A percentile compares a stretch with the other conserved stretches of the same genome.
Evolutionary conservation across 2,888 invertebrate species (phyloP).

Genomic region (Callosobruchus maculatus): DNA sequence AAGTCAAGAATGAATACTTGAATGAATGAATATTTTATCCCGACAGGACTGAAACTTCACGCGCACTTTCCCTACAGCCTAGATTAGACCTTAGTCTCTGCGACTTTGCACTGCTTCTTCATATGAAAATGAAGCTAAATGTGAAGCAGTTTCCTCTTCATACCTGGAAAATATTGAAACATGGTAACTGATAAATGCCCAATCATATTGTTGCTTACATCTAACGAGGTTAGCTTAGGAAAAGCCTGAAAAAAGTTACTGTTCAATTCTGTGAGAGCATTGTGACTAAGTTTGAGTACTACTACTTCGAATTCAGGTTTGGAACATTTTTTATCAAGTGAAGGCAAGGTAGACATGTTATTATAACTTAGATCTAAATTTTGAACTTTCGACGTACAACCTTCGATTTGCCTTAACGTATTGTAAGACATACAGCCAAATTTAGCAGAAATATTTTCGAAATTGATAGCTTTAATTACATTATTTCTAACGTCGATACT

Average conservation of each 20-base stretch:
- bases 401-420: not conserved
- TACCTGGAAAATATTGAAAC: not conserved
- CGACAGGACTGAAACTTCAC: too few species aligned
- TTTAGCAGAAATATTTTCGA: not conserved
- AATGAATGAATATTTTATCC: too few species aligned
- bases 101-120: too few species aligned
- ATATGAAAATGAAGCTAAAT: too few species aligned
- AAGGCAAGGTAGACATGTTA: not conserved
- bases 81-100: too few species aligned
- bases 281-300: not conserved
- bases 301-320: not conserved
- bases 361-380: not conserved
- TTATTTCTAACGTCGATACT: not conserved
- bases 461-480: not conserved
- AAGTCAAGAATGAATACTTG: too few species aligned
- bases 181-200: not conserved
- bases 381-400: not conserved
- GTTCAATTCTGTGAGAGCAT: not conserved
- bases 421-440: not conserved
- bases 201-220: not conserved
- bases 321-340: not conserved
- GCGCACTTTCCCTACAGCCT: too few species aligned
- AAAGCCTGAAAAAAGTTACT: not conserved
- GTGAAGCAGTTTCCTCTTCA: too few species aligned
- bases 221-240: not conserved